Evolutionary conservation across 2,888 invertebrate species (phyloP).

Genomic region (Cheilosia vernalis): DNA sequence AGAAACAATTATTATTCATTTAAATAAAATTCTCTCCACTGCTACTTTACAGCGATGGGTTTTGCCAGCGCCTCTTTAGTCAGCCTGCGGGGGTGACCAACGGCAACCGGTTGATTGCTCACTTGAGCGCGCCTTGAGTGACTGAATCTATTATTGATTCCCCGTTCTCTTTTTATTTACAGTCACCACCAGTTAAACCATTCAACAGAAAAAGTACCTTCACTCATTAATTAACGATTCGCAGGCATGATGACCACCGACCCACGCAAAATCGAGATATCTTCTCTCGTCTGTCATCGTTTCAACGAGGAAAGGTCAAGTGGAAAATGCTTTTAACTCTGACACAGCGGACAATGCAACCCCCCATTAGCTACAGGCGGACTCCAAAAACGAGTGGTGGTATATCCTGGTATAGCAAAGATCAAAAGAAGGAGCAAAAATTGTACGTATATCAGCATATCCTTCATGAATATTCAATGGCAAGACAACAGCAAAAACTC

Average conservation of each 20-base stretch:
- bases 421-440: slow-evolving; percentile 12
- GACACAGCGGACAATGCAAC: slow-evolving; percentile 22
- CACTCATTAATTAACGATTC: slow-evolving; percentile 54
- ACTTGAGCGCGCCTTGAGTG: slow-evolving; percentile 3
- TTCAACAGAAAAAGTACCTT: neutral
- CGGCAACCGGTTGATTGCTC: slow-evolving; percentile 37
- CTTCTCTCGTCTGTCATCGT: slow-evolving; percentile 16
- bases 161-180: neutral
- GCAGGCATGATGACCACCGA: slow-evolving; percentile 32
- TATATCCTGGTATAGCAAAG: slow-evolving; percentile 33
- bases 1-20: no score
- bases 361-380: slow-evolving; percentile 51
- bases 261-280: slow-evolving; percentile 17
- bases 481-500: slow-evolving; percentile 45
- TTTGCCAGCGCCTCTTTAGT: neutral
- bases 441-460: slow-evolving; percentile 43
- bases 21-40: neutral
- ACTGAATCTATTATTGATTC: slow-evolving; percentile 34
- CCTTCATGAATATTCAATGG: slow-evolving; percentile 72
- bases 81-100: slow-evolving; percentile 1
- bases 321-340: slow-evolving; percentile 63
- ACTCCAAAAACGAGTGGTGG: slow-evolving; percentile 12
- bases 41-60: slow-evolving; percentile 16
- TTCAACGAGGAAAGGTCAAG: slow-evolving; percentile 67
- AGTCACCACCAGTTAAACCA: slow-evolving; percentile 34